Conservation (phyloP, 2,888 invertebrate species). For the Tenodera sinensis region DNA sequence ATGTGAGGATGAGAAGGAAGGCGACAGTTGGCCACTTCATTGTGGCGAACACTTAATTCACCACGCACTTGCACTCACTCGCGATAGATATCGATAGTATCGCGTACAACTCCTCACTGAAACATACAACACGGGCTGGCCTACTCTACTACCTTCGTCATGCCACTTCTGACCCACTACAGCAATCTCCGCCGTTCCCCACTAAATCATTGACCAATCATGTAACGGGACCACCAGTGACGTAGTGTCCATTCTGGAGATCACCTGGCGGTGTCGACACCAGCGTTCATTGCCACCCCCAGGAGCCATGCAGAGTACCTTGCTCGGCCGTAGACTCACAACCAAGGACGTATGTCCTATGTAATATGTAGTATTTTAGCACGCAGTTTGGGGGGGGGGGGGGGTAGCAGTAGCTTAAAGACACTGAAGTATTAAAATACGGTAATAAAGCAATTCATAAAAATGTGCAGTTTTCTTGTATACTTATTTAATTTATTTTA, state of each 20-base stretch:
- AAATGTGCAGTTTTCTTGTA: no score
- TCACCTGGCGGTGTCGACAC: background rate
- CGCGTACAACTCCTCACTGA: background rate
- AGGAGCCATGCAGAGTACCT: background rate
- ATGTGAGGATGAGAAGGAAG: background rate
- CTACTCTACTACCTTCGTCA: background rate
- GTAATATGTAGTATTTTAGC: no score
- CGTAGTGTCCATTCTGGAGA: background rate
- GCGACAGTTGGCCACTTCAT: background rate
- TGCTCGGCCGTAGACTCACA: no score
- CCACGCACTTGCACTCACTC: background rate
- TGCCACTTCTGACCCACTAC: background rate
- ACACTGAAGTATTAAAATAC: no score
- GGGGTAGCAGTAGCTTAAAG: no score
- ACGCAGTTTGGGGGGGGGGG: no score
- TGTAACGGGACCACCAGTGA: background rate
- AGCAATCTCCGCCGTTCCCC: background rate
- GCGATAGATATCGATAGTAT: background rate
- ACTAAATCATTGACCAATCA: background rate
- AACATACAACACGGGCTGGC: background rate
- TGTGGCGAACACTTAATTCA: background rate
- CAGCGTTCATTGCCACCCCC: background rate
- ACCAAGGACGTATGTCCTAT: no score
- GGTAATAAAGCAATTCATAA: no score
- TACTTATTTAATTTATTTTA: no score